phyloP scores from a whole-genome alignment of 37 sponge, comb jelly and placozoan genomes.

The Geodia barretti region DNA sequence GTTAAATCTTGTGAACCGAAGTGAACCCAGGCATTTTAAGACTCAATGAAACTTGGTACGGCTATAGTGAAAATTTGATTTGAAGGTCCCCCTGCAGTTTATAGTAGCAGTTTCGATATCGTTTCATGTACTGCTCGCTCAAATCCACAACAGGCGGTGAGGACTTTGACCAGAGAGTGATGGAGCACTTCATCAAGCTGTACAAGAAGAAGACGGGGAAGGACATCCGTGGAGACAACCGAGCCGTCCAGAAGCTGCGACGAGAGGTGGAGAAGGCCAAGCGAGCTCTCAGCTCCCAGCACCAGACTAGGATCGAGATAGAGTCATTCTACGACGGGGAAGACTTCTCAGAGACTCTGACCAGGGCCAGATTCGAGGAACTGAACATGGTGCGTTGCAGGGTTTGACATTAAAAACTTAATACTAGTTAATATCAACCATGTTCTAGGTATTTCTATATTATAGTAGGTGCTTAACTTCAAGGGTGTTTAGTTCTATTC shows the following conservation, averaged over 20 bases:
- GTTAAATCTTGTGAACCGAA: no score
- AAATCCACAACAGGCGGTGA: conserved; percentile 96
- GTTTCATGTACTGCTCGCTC: no score
- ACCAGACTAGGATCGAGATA: conserved; percentile 93
- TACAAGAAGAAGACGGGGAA: conserved; percentile 99
- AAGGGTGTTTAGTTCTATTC: background rate
- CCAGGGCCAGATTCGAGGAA: conserved; percentile 98
- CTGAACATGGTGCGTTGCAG: conserved; percentile 84
- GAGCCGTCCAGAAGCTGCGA: conserved; percentile 98
- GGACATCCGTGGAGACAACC: conserved; percentile 91
- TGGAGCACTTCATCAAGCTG: conserved; percentile 99
- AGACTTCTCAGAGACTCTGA: conserved; percentile 99
- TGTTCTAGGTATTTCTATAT: background rate
- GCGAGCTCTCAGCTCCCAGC: conserved; percentile 92
- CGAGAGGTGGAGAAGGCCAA: conserved; percentile 99
- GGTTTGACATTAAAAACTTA: background rate
- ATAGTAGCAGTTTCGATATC: no score
- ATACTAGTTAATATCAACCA: background rate
- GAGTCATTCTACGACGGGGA: conserved; percentile 98
- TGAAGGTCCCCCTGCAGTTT: no score
- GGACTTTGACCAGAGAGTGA: conserved; percentile 98
- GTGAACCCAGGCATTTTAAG: no score
- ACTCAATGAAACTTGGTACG: no score
- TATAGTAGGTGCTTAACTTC: background rate
- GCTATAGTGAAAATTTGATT: no score